Evolutionary conservation across 2,797 vertebrate species (phyloP).

Genomic region (Gallirallus australis): DNA sequence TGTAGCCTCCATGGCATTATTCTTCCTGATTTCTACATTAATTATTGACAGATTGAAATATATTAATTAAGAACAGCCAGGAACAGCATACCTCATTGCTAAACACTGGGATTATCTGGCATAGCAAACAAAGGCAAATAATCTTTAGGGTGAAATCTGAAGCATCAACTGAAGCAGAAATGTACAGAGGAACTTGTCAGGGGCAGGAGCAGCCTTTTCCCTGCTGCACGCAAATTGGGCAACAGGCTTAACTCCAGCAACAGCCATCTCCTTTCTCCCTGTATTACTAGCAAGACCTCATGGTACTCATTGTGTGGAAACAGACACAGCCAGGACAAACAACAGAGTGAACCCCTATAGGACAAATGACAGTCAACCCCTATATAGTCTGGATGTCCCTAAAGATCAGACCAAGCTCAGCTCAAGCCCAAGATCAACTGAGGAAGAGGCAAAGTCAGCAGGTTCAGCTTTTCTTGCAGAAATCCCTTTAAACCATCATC

Average conservation of each 20-base stretch:
- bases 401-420: neutral
- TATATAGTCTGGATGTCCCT: accelerated
- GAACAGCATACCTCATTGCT: conserved; percentile 2
- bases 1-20: neutral
- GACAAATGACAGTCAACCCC: neutral
- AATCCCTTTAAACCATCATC: neutral
- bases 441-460: neutral
- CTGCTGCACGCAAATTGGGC: neutral
- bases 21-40: conserved; percentile 27
- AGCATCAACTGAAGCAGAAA: neutral
- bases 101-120: neutral
- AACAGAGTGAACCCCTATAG: accelerated
- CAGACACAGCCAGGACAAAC: neutral
- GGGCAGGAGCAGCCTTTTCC: neutral
- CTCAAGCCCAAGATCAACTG: too few species aligned
- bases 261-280: neutral
- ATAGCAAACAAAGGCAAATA: neutral
- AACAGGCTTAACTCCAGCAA: neutral
- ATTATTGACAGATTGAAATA: conserved; percentile 50
- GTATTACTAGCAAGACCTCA: neutral
- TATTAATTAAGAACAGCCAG: conserved; percentile 42
- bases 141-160: neutral
- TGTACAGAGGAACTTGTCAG: neutral
- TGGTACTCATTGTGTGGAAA: neutral
- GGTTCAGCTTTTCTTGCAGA: neutral